Evolutionary conservation across 1,140 invertebrate genomes (phyloP).

Genomic region (Eumeta japonica): DNA sequence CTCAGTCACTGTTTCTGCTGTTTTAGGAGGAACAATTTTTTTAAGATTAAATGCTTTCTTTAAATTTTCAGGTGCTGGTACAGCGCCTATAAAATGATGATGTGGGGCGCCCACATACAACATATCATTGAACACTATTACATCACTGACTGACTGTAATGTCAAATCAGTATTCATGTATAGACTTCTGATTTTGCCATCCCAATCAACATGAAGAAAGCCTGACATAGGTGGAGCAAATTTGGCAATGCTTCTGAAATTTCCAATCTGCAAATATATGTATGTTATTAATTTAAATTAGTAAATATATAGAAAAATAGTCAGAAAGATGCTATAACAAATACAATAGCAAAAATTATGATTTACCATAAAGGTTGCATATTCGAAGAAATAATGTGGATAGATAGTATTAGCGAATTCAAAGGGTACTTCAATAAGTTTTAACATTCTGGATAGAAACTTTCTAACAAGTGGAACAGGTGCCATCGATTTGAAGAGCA

Average conservation of each 20-base stretch:
- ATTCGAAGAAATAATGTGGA: constrained; percentile 61
- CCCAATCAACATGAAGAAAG: constrained; percentile 63
- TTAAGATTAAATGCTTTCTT: constrained; percentile 61
- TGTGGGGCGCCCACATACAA: constrained; percentile 66
- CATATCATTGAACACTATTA: constrained; percentile 59
- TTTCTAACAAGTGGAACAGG: constrained; percentile 63
- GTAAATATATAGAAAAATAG: constrained; percentile 2
- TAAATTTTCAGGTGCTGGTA: constrained; percentile 52
- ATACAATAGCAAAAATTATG: constrained; percentile 14
- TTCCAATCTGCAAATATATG: constrained; percentile 50
- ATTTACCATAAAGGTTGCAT: constrained; percentile 57
- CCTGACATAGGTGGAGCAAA: constrained; percentile 38
- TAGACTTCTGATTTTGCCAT: constrained; percentile 66
- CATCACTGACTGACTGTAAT: constrained; percentile 59
- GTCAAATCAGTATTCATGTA: constrained; percentile 58
- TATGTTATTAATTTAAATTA: constrained; percentile 6
- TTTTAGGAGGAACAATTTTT: constrained; percentile 45
- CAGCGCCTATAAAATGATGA: constrained; percentile 64
- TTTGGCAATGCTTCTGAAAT: constrained; percentile 30
- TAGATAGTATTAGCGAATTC: constrained; percentile 58
- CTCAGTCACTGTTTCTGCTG: constrained; percentile 50
- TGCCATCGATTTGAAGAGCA: constrained; percentile 48
- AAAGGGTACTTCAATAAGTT: constrained; percentile 61
- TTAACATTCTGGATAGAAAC: constrained; percentile 58
- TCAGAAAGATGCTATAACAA: constrained; percentile 7